Conservation (phyloP, 1,140 invertebrate species). For the Drosophila saltans region DNA sequence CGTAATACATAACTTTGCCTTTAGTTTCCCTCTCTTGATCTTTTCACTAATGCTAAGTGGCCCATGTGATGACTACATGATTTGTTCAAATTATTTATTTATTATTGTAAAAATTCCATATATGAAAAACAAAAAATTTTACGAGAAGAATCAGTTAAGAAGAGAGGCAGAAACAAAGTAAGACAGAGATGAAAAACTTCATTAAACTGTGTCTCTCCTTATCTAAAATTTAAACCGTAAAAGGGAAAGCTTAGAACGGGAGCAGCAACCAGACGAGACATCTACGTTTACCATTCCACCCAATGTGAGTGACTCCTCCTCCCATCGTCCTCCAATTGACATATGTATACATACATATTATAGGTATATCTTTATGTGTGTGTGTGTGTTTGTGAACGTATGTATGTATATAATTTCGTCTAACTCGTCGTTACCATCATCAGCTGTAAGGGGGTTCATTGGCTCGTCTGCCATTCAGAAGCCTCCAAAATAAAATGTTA, state of each 20-base stretch:
- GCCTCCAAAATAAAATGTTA: slow-evolving; percentile 44
- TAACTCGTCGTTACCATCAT: slow-evolving; percentile 38
- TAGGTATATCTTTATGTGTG: no score
- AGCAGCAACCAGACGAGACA: slow-evolving; percentile 38
- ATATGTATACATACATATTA: background rate
- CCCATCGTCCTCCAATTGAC: background rate
- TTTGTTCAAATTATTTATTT: slow-evolving; percentile 26
- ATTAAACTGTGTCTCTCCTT: background rate
- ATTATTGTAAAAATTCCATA: slow-evolving; percentile 50
- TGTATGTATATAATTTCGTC: slow-evolving; percentile 3
- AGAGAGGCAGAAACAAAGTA: no score
- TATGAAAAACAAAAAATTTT: slow-evolving; percentile 7
- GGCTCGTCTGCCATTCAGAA: slow-evolving; percentile 42
- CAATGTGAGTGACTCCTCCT: background rate
- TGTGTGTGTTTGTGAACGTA: no score
- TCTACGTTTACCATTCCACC: slow-evolving; percentile 3
- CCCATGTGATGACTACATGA: slow-evolving; percentile 54
- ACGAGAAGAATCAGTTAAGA: no score
- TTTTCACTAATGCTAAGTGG: background rate
- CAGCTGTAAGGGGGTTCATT: slow-evolving; percentile 78
- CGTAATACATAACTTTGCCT: slow-evolving; percentile 10
- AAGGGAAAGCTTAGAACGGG: slow-evolving; percentile 16
- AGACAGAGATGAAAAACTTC: background rate
- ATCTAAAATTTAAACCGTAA: background rate
- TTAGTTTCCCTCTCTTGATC: background rate